phyloP scores from a whole-genome alignment of 1,140 invertebrate species.

The Episyrphus balteatus region DNA sequence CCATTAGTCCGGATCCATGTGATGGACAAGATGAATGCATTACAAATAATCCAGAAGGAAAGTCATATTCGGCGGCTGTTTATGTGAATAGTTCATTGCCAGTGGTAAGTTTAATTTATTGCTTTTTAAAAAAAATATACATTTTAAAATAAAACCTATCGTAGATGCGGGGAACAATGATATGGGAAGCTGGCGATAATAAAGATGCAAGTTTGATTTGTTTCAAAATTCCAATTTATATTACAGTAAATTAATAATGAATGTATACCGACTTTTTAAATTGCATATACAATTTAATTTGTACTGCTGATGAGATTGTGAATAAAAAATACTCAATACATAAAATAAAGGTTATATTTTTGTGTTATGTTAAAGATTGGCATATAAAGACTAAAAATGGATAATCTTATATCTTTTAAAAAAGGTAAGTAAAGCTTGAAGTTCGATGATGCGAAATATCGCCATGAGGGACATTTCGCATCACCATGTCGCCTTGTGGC shows the following conservation, averaged over 20 bases:
- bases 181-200: conserved; percentile 25
- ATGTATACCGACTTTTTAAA: no score
- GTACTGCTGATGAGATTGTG: no score
- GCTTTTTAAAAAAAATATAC: not conserved
- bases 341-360: no score
- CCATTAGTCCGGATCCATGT: conserved; percentile 28
- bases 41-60: conserved; percentile 17
- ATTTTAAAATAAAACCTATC: conserved; percentile 2
- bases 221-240: conserved; percentile 27
- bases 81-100: conserved; percentile 22
- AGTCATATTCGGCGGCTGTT: conserved; percentile 26
- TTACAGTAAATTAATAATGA: conserved; percentile 13
- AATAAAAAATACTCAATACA: no score
- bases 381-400: no score
- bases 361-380: no score
- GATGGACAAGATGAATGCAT: conserved; percentile 25
- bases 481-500: no score
- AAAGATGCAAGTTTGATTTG: conserved; percentile 25
- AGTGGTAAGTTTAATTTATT: conserved; percentile 15
- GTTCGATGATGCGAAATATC: no score
- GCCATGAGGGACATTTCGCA: no score
- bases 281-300: no score
- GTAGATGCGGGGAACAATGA: conserved; percentile 27
- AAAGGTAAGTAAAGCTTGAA: no score
- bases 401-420: no score